Conservation (phyloP, 2,113 vertebrate genomes). For the Dipodomys ordii region DNA sequence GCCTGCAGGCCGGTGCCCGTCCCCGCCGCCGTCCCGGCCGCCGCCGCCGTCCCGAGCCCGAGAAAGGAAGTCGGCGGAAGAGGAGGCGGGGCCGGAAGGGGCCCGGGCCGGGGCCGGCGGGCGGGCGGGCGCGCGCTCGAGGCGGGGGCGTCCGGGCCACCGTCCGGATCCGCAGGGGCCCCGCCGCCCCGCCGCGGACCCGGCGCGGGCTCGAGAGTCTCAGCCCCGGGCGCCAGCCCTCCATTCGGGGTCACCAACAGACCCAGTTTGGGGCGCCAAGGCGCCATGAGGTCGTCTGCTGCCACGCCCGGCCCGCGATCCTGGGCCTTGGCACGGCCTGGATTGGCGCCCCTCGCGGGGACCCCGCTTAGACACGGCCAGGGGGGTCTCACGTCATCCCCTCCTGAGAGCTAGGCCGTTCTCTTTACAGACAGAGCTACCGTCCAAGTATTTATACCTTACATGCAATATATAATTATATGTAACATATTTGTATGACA, state of each 20-base stretch:
- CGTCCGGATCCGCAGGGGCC: neutral
- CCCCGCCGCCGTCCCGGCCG: neutral
- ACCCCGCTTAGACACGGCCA: too few species aligned
- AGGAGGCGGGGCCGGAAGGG: slow-evolving; percentile 40
- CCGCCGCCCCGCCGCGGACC: neutral
- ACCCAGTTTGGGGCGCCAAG: neutral
- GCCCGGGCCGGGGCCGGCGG: neutral
- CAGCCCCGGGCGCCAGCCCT: neutral
- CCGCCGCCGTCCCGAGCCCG: neutral
- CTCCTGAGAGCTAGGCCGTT: neutral
- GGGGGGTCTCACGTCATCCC: too few species aligned
- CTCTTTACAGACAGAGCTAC: neutral
- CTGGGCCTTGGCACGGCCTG: too few species aligned
- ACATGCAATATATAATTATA: too few species aligned
- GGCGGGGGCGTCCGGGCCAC: slow-evolving; percentile 1
- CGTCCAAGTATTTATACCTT: too few species aligned
- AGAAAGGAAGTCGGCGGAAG: slow-evolving; percentile 26
- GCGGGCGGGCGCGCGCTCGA: neutral
- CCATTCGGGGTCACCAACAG: too few species aligned
- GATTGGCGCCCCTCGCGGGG: too few species aligned
- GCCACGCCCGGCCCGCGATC: too few species aligned
- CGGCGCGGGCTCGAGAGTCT: accelerated
- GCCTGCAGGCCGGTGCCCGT: accelerated
- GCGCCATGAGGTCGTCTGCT: neutral
- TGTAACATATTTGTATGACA: too few species aligned